These are phyloP conservation scores for Xiphias gladius DNA, from an alignment of 2,113 vertebrate genomes.

Conservation along the genomic window DNA sequence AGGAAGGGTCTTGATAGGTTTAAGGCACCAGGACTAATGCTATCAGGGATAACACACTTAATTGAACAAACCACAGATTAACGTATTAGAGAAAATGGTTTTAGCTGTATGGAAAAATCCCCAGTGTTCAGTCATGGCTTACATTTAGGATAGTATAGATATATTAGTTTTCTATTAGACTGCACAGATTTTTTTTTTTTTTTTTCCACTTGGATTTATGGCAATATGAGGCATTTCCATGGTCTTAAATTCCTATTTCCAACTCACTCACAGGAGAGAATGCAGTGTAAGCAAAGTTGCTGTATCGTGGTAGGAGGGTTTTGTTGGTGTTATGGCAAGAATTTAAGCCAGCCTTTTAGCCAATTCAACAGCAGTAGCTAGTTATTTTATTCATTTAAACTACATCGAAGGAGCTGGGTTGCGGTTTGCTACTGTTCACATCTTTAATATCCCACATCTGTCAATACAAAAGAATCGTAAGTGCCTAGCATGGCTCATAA, in stretches of 20 bases:
- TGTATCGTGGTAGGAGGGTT: slow-evolving; percentile 17
- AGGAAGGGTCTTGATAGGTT: slow-evolving; percentile 69
- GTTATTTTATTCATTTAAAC: slow-evolving; percentile 25
- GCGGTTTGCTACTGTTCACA: slow-evolving; percentile 31
- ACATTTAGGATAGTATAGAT: slow-evolving; percentile 38
- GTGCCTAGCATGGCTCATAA: slow-evolving; percentile 79
- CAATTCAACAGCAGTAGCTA: slow-evolving; percentile 19
- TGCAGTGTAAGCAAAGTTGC: slow-evolving; percentile 20
- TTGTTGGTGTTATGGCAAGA: slow-evolving; percentile 13
- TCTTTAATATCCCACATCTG: slow-evolving; percentile 39
- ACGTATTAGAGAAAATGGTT: slow-evolving; percentile 46
- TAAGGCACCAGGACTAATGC: slow-evolving; percentile 76
- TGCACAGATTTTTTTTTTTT: slow-evolving; percentile 37
- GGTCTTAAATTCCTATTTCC: slow-evolving; percentile 29
- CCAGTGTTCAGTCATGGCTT: slow-evolving; percentile 52
- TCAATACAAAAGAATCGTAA: slow-evolving; percentile 67
- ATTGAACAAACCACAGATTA: slow-evolving; percentile 65
- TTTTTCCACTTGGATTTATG: slow-evolving; percentile 25
- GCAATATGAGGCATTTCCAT: slow-evolving; percentile 15
- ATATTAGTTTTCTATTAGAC: slow-evolving; percentile 50
- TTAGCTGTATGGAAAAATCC: slow-evolving; percentile 51
- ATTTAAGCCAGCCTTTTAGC: slow-evolving; percentile 33
- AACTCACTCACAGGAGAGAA: slow-evolving; percentile 27
- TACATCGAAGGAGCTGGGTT: slow-evolving; percentile 17
- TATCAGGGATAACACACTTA: slow-evolving; percentile 72